A percentile compares a stretch with the other conserved stretches of the same genome.
Evolutionary conservation across 2,888 invertebrate species (phyloP).

Genomic region (Epirrita christyi): DNA sequence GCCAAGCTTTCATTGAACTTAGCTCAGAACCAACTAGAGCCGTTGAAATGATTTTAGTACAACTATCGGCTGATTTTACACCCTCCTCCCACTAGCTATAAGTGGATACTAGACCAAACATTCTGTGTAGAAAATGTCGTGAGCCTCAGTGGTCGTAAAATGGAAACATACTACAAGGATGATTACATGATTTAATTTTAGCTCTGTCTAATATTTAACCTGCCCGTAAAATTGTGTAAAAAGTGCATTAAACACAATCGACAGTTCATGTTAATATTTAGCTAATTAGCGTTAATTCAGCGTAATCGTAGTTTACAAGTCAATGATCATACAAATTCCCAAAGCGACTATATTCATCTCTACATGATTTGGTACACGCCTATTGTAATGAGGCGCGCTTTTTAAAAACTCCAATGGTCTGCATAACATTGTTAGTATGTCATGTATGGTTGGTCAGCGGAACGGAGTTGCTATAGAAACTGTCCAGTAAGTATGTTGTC

Average conservation of each 20-base stretch:
- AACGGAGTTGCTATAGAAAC: constrained; percentile 25
- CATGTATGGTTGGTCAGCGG: constrained; percentile 27
- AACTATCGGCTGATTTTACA: too few species aligned
- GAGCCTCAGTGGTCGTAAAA: too few species aligned
- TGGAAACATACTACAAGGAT: too few species aligned
- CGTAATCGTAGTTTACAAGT: constrained; percentile 36
- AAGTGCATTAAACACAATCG: not conserved
- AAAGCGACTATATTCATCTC: constrained; percentile 12
- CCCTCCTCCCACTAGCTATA: too few species aligned
- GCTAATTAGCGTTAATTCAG: constrained; percentile 31
- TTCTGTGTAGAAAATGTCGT: too few species aligned
- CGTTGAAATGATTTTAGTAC: too few species aligned
- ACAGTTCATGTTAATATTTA: constrained; percentile 17
- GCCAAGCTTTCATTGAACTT: too few species aligned
- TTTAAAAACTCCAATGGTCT: constrained; percentile 45
- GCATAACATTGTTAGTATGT: constrained; percentile 37
- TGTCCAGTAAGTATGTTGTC: constrained; percentile 6
- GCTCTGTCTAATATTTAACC: too few species aligned
- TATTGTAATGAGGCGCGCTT: constrained; percentile 43
- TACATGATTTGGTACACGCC: constrained; percentile 29
- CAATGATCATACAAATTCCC: constrained; percentile 31
- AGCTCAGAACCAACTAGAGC: too few species aligned
- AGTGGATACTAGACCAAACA: too few species aligned
- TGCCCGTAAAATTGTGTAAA: too few species aligned
- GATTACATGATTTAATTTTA: too few species aligned